Evolutionary conservation across 2,888 invertebrate genomes (phyloP).

Genomic region (Allolobophora icterica): DNA sequence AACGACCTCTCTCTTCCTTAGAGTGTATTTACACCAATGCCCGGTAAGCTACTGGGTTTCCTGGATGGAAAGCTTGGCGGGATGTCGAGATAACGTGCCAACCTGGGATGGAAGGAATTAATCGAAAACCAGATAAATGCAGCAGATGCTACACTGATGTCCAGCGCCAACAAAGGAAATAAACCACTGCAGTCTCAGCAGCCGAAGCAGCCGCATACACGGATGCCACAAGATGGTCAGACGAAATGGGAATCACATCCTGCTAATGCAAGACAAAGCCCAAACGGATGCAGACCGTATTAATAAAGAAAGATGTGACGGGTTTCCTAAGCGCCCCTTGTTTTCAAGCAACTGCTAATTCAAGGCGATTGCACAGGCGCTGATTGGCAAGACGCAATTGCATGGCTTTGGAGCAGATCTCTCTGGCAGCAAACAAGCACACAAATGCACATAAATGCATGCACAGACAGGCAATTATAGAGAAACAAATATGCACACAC

Average conservation of each 20-base stretch:
- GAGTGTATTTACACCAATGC: not conserved
- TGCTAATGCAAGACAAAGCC: too few species aligned
- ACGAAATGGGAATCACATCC: not conserved
- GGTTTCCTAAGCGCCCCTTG: not conserved
- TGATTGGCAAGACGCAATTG: not conserved
- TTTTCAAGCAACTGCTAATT: not conserved
- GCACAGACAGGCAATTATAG: not conserved
- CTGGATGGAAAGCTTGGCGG: not conserved
- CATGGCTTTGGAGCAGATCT: conserved; percentile 7
- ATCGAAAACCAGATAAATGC: conserved; percentile 1
- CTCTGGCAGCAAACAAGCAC: not conserved
- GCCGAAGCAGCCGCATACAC: not conserved
- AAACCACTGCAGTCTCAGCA: not conserved
- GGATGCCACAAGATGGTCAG: not conserved
- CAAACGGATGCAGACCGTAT: not conserved
- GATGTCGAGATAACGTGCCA: not conserved
- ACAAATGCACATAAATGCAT: not conserved
- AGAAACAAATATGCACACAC: not conserved
- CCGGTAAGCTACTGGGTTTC: not conserved
- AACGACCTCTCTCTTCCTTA: not conserved
- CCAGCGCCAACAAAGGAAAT: not conserved
- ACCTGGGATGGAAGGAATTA: not conserved
- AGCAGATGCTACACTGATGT: conserved; percentile 17
- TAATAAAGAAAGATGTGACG: not conserved
- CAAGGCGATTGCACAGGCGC: not conserved